These are phyloP conservation scores for Clytia hemisphaerica DNA, from an alignment of 30 jellyfish, hydroid and myxozoan genomes.

Conservation along the genomic window DNA sequence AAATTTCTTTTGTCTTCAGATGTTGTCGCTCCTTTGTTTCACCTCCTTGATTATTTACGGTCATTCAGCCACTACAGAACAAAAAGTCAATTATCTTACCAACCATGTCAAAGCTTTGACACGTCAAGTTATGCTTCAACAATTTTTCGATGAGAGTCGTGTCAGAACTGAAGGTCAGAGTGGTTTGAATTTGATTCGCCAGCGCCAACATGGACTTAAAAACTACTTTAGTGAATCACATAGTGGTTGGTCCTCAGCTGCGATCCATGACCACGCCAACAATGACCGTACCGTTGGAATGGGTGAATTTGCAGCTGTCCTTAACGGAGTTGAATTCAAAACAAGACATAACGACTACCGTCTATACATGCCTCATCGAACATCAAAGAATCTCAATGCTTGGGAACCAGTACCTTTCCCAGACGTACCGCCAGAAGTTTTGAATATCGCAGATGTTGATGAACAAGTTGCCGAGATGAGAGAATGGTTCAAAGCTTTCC, in stretches of 20 bases:
- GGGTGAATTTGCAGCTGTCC: constrained; percentile 90
- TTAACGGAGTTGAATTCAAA: constrained; percentile 92
- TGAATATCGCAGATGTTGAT: constrained; percentile 10
- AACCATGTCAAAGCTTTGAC: no score
- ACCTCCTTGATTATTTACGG: no score
- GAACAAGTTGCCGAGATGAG: constrained; percentile 66
- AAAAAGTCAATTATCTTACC: no score
- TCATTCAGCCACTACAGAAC: no score
- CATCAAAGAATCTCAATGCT: background rate
- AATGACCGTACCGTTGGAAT: constrained; percentile 81
- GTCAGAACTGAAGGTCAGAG: constrained; percentile 52
- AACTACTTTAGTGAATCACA: constrained; percentile 59
- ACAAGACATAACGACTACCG: constrained; percentile 93
- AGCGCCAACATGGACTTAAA: constrained; percentile 46
- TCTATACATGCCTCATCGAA: constrained; percentile 63
- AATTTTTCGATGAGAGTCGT: constrained; percentile 70
- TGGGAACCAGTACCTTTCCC: constrained; percentile 69
- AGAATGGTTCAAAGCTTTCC: constrained; percentile 71
- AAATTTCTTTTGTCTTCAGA: no score
- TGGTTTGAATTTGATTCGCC: constrained; percentile 70
- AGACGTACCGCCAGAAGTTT: constrained; percentile 60
- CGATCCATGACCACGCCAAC: constrained; percentile 92
- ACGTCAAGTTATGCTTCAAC: constrained; percentile 83
- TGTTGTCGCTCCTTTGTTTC: no score
- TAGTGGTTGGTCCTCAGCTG: constrained; percentile 66